These are phyloP conservation scores for Dasypus novemcinctus DNA, from an alignment of 2,113 vertebrate genomes.

Conservation along the genomic window DNA sequence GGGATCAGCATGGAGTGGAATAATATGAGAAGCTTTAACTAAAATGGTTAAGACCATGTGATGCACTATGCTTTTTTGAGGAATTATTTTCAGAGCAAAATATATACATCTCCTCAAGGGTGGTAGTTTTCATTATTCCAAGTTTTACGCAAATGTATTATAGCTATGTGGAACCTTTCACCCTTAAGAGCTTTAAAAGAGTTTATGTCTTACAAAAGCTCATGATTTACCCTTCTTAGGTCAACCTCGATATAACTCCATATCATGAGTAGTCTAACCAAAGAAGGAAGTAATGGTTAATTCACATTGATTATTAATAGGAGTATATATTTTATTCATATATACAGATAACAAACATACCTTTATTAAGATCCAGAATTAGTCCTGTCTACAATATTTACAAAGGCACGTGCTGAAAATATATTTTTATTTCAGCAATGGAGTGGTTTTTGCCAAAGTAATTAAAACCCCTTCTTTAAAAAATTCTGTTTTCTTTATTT, in stretches of 20 bases:
- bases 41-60: neutral
- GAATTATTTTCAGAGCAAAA: neutral
- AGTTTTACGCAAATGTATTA: neutral
- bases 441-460: conserved; percentile 72
- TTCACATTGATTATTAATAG: neutral
- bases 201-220: conserved; percentile 7
- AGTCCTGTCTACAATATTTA: conserved; percentile 56
- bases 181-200: neutral
- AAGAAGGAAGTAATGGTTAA: conserved; percentile 11
- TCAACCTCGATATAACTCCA: neutral
- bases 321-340: neutral
- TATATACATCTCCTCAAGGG: neutral
- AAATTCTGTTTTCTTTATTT: no score
- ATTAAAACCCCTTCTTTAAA: neutral
- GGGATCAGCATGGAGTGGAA: neutral
- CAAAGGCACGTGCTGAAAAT: conserved; percentile 60
- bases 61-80: neutral
- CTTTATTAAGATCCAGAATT: neutral
- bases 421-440: conserved; percentile 71
- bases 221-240: neutral
- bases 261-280: neutral
- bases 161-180: neutral
- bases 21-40: neutral
- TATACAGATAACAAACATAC: neutral
- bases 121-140: neutral